Evolutionary conservation across 2,797 vertebrate species (phyloP).

Genomic region (Urophycis tenuis): DNA sequence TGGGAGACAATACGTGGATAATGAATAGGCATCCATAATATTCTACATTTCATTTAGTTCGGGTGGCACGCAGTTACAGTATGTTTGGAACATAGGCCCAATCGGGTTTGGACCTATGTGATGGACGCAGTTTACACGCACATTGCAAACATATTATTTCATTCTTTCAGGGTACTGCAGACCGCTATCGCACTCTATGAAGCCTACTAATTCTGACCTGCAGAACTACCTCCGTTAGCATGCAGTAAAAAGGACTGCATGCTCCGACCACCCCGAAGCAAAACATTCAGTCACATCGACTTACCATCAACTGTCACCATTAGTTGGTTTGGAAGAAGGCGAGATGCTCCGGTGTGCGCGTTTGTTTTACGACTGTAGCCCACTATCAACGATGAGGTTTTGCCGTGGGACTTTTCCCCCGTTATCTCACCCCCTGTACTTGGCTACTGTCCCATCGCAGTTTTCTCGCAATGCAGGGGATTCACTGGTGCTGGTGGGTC

Average conservation of each 20-base stretch:
- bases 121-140: not conserved
- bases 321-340: not conserved
- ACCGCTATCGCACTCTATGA: not conserved
- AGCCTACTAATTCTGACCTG: not conserved
- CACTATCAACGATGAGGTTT: conserved; percentile 45
- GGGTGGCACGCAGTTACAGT: not conserved
- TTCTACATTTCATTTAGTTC: not conserved
- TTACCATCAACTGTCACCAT: conserved; percentile 57
- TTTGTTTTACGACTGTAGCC: conserved; percentile 27
- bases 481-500: conserved; percentile 41
- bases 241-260: conserved; percentile 25
- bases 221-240: not conserved
- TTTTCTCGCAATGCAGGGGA: conserved; percentile 57
- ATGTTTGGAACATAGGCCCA: not conserved
- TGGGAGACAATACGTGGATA: not conserved
- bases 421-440: conserved; percentile 18
- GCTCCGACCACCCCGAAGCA: conserved; percentile 19
- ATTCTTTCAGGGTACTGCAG: conserved; percentile 25
- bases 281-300: conserved; percentile 49
- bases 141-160: conserved; percentile 21
- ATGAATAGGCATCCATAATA: not conserved
- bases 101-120: not conserved
- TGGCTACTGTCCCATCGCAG: conserved; percentile 41
- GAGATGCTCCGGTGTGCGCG: not conserved
- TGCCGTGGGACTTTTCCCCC: conserved; percentile 39